Conservation (phyloP, 30 jellyfish, hydroid and myxozoan species). For the Hydra vulgaris region DNA sequence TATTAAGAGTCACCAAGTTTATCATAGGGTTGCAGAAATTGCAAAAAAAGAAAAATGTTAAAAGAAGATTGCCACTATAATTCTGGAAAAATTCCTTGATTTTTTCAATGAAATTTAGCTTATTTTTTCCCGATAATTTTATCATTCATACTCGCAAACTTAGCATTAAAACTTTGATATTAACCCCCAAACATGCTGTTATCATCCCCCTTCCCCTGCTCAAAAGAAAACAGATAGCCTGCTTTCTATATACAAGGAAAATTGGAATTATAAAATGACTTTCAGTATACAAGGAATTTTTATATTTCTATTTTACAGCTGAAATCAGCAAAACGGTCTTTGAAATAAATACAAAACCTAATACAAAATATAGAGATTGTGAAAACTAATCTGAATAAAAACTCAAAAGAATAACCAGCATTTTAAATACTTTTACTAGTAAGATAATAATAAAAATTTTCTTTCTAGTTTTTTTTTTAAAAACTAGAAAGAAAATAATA, state of each 20-base stretch:
- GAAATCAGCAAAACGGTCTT: neutral
- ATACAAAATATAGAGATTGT: too few relatives aligned
- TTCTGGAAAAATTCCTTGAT: neutral
- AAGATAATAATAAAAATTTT: too few relatives aligned
- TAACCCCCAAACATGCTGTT: neutral
- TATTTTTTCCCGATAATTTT: neutral
- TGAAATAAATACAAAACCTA: too few relatives aligned
- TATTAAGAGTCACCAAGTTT: too few relatives aligned
- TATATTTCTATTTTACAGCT: neutral
- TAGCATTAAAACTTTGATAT: neutral
- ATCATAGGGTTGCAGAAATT: too few relatives aligned
- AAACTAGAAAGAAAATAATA: neutral
- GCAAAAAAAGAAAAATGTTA: too few relatives aligned
- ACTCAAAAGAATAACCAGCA: too few relatives aligned
- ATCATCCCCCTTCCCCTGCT: too few relatives aligned
- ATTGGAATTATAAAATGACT: neutral
- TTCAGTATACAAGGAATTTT: too few relatives aligned
- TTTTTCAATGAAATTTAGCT: neutral
- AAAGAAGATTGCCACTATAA: neutral
- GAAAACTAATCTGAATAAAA: too few relatives aligned
- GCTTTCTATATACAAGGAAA: neutral
- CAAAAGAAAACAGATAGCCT: neutral
- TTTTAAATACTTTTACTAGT: too few relatives aligned
- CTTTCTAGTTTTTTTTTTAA: too few relatives aligned
- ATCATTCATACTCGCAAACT: neutral